Base-by-base conservation (phyloP, 2,113 vertebrate species). In the Sitta europaea region DNA sequence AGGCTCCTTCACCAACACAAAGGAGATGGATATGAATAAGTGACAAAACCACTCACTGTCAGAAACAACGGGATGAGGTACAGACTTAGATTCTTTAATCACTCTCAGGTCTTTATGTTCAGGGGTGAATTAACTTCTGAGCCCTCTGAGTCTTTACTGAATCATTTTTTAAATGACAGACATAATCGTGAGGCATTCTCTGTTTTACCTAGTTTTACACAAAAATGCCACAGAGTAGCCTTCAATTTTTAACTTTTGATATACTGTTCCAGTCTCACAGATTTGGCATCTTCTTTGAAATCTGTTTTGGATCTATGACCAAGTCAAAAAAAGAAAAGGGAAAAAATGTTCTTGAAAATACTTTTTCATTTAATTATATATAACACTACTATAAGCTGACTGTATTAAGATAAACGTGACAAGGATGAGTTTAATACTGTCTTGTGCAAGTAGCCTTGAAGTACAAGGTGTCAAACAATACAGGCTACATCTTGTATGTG, bases 231-330 rank as follows among this genome's bases (percentile, higher is more conserved):
- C 14, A 51, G 38, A 94, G 27, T 65, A 59, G 25, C 33, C 35
- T 55, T 40, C 7, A 33, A 1, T 35, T 75, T 86, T 83, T 59
- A 61, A 88, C 12, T 4, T 57, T 47, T 73, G 17, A 51, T 45
- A 36, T 16, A 7, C 2, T 80, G 8, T 66, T 84, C 22, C 70
- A 48, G 54, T 22, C 27, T 72, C 0, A 0, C 10, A 67, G 12
- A 19, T 66, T 61, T 59, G 16, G 1, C 27, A 33, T 10, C 19
- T 72, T 10, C 14, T 90, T 12, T 72, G 57, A 75, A 78, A 43
- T 72, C 14, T 43, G 4, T 47, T 79, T 88, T 67, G 23, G 15
- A 31, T 54, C 28, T 79, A 48, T 18, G 36, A 75, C 23, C 24
- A 59, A 58, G 14, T 48, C 12, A 71, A 28, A 54, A 48, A 48